Percentiles rank a stretch among this genome's conserved stretches.
phyloP scores from a whole-genome alignment of 2,888 invertebrate genomes.

The Acrobeloides nanus region DNA sequence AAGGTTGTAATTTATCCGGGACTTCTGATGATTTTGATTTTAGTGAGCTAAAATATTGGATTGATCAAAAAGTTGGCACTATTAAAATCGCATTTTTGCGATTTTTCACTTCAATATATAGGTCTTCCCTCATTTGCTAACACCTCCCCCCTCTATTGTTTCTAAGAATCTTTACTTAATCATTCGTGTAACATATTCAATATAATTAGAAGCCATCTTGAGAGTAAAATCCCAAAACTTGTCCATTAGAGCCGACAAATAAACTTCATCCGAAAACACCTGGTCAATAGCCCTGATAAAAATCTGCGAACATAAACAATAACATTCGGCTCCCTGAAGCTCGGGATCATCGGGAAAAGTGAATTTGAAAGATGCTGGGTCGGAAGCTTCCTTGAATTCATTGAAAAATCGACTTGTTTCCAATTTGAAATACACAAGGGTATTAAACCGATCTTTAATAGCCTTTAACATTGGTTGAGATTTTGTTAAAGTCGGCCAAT shows the following conservation, averaged over 20 bases:
- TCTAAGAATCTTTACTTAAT: too few relatives aligned
- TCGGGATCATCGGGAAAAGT: too few relatives aligned
- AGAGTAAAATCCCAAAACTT: conserved; percentile 78
- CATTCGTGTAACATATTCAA: conserved; percentile 22
- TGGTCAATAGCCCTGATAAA: conserved; percentile 24
- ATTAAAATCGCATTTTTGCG: too few relatives aligned
- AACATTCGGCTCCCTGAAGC: too few relatives aligned
- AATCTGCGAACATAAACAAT: too few relatives aligned
- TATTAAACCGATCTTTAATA: conserved; percentile 39
- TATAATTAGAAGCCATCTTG: conserved; percentile 72
- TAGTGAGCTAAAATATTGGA: too few relatives aligned
- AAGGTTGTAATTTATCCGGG: too few relatives aligned
- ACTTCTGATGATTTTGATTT: too few relatives aligned
- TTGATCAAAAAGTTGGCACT: too few relatives aligned
- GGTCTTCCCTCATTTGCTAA: too few relatives aligned
- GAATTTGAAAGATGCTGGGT: conserved; percentile 10
- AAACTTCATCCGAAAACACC: conserved; percentile 70
- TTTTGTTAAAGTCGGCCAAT: conserved; percentile 17
- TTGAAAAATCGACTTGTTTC: conserved; percentile 26
- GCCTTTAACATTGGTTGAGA: conserved; percentile 6
- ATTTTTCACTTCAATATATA: too few relatives aligned
- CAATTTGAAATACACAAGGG: conserved; percentile 42
- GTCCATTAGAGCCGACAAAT: conserved; percentile 68
- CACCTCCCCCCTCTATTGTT: too few relatives aligned
- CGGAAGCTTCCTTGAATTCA: conserved; percentile 3